Base-by-base conservation (phyloP, 2,888 invertebrate species). In the Tridacna crocea region DNA sequence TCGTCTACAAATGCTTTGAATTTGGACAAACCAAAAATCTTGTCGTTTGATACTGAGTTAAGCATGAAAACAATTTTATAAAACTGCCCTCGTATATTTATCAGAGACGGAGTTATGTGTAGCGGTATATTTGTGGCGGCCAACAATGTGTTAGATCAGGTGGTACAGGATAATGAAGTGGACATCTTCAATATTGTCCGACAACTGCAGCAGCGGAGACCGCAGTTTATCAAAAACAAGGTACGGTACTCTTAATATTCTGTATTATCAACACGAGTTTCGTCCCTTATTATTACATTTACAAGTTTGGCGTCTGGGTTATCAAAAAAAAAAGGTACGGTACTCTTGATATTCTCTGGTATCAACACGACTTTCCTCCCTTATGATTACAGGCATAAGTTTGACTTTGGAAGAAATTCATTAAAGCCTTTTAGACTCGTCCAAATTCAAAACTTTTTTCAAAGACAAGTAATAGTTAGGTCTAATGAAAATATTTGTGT, bases 161-260 rank as follows among this genome's bases (percentile, higher is more conserved):
- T 88, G 0, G 73, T 79, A 15, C 79, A 85, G 26, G 87, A 88
- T 51, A 80, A 84, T 19, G 85, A 88, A 70, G 84, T 88, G 15
- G 89, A 89, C 63, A 80, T 89, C 22, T 89, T 84, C 75, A 88
- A 88, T 77, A 83, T 87, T 17, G 83, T 86, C 46, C 79, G 87
- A 51, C 87, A 86, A 63, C 61, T 88, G n/a, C 88, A 88, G 58
- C 77, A 85, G 3, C 72, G 87, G 26, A 66, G 89, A 55, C 87
- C 88, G 15, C 84, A 89, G 75, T 85, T 85, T 55, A 75, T 89
- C 19, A 79, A 75, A 70, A 84, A 75, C 72, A 82, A 87, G 75
- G 89, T 89, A 70, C 24, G 70, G 3, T 19, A 11, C 12, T 61
- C n/a, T 22, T n/a, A 10, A n/a, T 61, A 61, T 61, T 61, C 12